Percentiles rank a stretch among this genome's conserved stretches.
phyloP scores from a whole-genome alignment of 2,888 invertebrate genomes.

The Polyommatus iphigenia region DNA sequence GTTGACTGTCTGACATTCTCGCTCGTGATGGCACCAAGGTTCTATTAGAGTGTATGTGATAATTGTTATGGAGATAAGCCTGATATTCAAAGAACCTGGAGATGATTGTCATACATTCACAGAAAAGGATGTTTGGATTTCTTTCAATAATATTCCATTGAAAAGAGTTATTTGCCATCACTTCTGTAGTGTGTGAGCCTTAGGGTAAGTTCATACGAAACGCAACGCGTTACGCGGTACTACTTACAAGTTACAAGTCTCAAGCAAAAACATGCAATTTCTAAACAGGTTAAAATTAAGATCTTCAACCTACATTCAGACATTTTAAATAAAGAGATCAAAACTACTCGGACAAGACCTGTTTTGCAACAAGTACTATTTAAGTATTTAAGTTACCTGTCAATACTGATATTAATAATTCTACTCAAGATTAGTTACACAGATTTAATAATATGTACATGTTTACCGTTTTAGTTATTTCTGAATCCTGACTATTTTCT shows the following conservation, averaged over 20 bases:
- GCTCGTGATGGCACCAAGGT: conserved; percentile 41
- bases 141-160: too few species aligned
- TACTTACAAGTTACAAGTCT: too few species aligned
- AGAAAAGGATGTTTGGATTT: not conserved
- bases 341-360: not conserved
- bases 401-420: not conserved
- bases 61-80: conserved; percentile 9
- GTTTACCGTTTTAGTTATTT: not conserved
- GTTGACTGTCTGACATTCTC: conserved; percentile 63
- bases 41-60: conserved; percentile 5
- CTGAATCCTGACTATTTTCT: not conserved
- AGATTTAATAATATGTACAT: too few species aligned
- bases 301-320: too few species aligned
- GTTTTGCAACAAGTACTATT: not conserved
- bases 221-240: too few species aligned
- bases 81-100: not conserved
- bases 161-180: too few species aligned
- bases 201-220: too few species aligned
- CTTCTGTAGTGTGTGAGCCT: too few species aligned
- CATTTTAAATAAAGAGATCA: not conserved
- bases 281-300: too few species aligned
- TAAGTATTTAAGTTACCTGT: not conserved
- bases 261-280: too few species aligned
- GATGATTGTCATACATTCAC: not conserved
- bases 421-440: not conserved